Evolutionary conservation across 2,797 vertebrate genomes (phyloP), one percentile per base, ranked within the genome.

Genomic region (Neosilurus mollespiculum): DNA sequence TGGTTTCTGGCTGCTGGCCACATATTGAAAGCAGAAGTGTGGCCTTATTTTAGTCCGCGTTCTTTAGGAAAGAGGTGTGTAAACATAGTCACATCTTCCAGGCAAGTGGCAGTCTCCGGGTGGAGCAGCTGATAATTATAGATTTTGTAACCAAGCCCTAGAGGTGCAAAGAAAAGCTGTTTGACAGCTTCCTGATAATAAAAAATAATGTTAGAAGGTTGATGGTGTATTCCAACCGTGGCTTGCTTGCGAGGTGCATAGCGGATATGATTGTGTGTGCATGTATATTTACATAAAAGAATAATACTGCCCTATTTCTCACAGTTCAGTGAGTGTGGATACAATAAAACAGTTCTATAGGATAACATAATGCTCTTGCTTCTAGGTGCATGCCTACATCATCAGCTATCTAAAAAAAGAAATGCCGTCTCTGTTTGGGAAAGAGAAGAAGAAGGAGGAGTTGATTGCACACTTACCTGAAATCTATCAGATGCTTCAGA

Each of bases 391-490:
- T 58, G 98, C 98, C 69, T 99, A 98, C 88, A 98, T 99, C 91
- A 97, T 99, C 93, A 98, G 97, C 92, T 90, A 97, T 90, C 93
- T 99, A 91, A 99, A 98, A 92, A 99, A 96, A 91, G 97, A 99
- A 91, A 99, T 99, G 98, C 98, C 98, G 0, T 94, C 96, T 67
- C 91, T 99, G 18, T 99, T 99, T 85, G 98, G 98, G 0, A 97
- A 97, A 76, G 98, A 99, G 87, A 96, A 96, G 89, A 99, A 99
- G 91, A 99, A 99, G 90, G 96, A 95, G 76, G 98, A 99, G 88
- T 92, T 99, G 43, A 97, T 99, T 88, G 88, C 86, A 86, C 93
- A 92, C 69, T 92, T 99, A 70, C 97, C 97, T 0, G 97, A 99
- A 91, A 99, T 99, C 91, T 99, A 98, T 88, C 85, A 91, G 67